Base-by-base conservation (phyloP, 2,113 vertebrate genomes). In the Haplochromis burtoni region DNA sequence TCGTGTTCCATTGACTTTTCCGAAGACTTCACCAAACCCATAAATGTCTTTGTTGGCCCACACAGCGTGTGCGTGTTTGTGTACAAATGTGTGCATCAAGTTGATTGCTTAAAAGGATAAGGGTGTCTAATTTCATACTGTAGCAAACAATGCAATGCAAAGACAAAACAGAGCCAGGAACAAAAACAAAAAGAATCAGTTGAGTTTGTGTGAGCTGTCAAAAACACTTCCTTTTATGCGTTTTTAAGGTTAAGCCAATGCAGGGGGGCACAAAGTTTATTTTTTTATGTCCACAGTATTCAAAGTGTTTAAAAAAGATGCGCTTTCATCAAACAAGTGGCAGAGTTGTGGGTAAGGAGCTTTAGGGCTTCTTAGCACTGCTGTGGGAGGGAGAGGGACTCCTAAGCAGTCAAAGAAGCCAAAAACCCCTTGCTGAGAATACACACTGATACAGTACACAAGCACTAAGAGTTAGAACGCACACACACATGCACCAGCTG, bases 391-490 rank as follows among this genome's bases (percentile, higher is more conserved):
- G 81, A 92, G 81, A 83, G 87, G 87, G 88, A 88, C 93, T 84
- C 90, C 87, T 87, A 86, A 91, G 95, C 93, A 92, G 49, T 94
- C 92, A 93, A 89, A 92, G 82, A 89, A 63, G 59, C 85, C 80
- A 82, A 90, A 93, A 89, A 84, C 11, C 88, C 88, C 88, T 89
- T 10, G 16, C 89, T 89, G 85, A 85, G 91, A 92, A 88, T 42
- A 89, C 92, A 92, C 84, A 90, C 88, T 71, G 57, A 87, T 71
- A 80, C 80, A 91, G 82, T 80, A 81, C 84, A 92, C 31, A 31
- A 83, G 54, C 80, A 85, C 80, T 85, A 35, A 38, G 53, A 92
- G 31, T 83, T 55, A 63, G n/a, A 83, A 7, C 24, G 10, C 21
- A 16, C 21, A 47, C 21, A 47, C 42, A 78, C 86, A 84, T 84